These are phyloP conservation scores for Dysdera silvatica DNA, from an alignment of 1,140 invertebrate genomes.

Conservation along the genomic window DNA sequence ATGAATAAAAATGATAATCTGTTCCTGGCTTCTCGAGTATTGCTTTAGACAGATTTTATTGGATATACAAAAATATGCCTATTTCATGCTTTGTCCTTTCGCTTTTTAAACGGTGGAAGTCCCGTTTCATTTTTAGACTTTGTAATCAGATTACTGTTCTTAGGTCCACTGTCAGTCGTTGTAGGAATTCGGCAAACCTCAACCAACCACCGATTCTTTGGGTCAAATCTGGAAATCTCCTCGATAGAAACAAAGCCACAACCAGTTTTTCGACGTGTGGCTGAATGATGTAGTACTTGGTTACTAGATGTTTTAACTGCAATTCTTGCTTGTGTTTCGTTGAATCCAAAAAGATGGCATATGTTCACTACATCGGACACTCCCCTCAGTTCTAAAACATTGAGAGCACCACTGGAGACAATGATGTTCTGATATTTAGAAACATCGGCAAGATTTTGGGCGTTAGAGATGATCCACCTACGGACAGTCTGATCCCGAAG, in stretches of 20 bases:
- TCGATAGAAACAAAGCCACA: conserved; percentile 15
- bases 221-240: not conserved
- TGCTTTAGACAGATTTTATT: too few species aligned
- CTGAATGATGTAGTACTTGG: conserved; percentile 7
- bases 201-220: too few species aligned
- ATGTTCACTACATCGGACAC: conserved; percentile 29
- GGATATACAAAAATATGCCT: too few species aligned
- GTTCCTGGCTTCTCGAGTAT: too few species aligned
- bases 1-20: too few species aligned
- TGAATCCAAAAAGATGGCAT: conserved; percentile 27
- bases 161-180: too few species aligned
- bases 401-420: conserved; percentile 27
- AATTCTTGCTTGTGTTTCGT: conserved; percentile 12
- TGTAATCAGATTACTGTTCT: too few species aligned
- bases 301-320: conserved; percentile 5
- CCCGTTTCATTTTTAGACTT: too few species aligned
- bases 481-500: conserved; percentile 16
- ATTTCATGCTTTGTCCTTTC: too few species aligned
- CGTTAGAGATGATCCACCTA: conserved; percentile 14
- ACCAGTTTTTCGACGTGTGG: conserved; percentile 7
- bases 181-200: too few species aligned
- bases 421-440: conserved; percentile 26
- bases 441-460: conserved; percentile 10
- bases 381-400: conserved; percentile 24
- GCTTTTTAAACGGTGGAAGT: too few species aligned